Percentiles rank a stretch among this genome's conserved stretches.
Conservation (phyloP, 2,888 invertebrate genomes). For the Philereme vetulata region DNA sequence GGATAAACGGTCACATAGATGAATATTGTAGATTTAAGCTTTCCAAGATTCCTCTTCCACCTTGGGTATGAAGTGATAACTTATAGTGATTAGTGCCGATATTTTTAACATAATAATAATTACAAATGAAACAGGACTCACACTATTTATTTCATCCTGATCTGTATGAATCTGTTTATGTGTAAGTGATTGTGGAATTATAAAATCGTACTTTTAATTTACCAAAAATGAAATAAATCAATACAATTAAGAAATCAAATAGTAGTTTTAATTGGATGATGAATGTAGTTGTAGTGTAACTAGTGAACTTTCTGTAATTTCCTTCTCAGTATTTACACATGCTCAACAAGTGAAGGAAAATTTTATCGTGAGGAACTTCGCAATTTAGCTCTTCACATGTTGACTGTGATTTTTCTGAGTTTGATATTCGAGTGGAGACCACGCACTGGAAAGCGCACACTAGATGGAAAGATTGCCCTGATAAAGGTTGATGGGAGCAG, state of each 20-base stretch:
- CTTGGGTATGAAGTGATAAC: conserved; percentile 82
- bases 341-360: too few relatives aligned
- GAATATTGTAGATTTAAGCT: conserved; percentile 77
- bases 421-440: too few relatives aligned
- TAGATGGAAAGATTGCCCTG: too few relatives aligned
- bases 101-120: conserved; percentile 69
- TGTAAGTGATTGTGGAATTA: conserved; percentile 80
- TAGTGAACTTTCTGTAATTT: too few relatives aligned
- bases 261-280: conserved; percentile 18
- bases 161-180: conserved; percentile 81
- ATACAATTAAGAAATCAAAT: conserved; percentile 60
- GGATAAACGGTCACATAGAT: conserved; percentile 72
- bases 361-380: too few relatives aligned
- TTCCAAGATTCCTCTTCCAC: conserved; percentile 79
- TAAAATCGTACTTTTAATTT: conserved; percentile 78
- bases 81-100: conserved; percentile 76
- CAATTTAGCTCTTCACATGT: too few relatives aligned
- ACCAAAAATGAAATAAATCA: conserved; percentile 82
- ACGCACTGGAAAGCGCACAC: too few relatives aligned
- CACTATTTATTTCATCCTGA: conserved; percentile 82
- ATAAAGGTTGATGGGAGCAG: too few relatives aligned
- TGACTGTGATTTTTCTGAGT: too few relatives aligned
- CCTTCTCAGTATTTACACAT: too few relatives aligned
- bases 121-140: conserved; percentile 74
- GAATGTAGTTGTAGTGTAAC: too few relatives aligned